Evolutionary conservation across 2,888 invertebrate genomes (phyloP), one percentile per base, ranked within the genome.

Genomic region (Argyresthia albistria): DNA sequence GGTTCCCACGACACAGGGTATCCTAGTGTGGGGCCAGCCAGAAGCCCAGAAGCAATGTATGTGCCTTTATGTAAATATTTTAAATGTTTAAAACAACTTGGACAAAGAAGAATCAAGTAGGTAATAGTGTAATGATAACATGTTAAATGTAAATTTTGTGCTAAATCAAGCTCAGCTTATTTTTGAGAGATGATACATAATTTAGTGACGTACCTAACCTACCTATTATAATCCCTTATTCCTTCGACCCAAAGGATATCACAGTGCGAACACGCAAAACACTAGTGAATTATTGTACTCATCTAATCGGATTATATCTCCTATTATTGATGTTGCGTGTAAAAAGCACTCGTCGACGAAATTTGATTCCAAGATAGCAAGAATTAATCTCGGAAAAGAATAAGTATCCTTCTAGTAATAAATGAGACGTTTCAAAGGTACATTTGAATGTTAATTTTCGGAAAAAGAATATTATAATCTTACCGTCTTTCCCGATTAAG

Each of bases 361-460:
- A 47, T 47, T 47, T 25, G 46, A 48, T 37, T 15, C 37, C n/a
- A 25, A 9, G 46, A 46, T 25, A n/a, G 4, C 14, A 37, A 16
- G 42, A 42, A 48, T 42, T 50, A 42, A 50, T 50, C 25, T 50
- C 42, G 42, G 14, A 35, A 8, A n/a, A 42, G 42, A n/a, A 42
- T 42, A 25, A n/a, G 6, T 25, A 1, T 12, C 25, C 12, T 16
- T 25, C 16, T 25, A 8, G 14, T 16, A 43, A 16, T 50, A 50
- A 47, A 48, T 42, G 50, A 50, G 42, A 42, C 16, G 42, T 45
- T 45, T 51, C 51, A 39, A 60, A 69, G 73, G 69, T 69, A 68
- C 63, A 66, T 75, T 73, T 67, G 64, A 63, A 66, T 70, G 66
- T 70, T 68, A 68, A 68, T 68, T 70, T 58, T 64, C 62, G 61